Base-by-base conservation (phyloP, 1,140 invertebrate genomes). In the Microplitis demolitor region DNA sequence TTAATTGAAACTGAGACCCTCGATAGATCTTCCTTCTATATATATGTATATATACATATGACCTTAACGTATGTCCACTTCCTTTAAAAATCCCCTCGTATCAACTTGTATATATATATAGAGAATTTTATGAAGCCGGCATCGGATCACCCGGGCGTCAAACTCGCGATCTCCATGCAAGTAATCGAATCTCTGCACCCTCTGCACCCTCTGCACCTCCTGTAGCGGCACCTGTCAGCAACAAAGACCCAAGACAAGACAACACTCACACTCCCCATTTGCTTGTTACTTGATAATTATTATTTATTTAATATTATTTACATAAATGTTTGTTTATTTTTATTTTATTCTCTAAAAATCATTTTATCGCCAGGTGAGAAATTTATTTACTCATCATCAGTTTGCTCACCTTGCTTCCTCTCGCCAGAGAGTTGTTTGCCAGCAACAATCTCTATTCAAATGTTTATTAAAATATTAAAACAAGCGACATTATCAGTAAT, bases 141-240 rank as follows among this genome's bases (percentile, higher is more conserved):
- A 45, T 45, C 11, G 39, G 39, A 45, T 45, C 39, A 45, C 39
- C 39, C 39, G 39, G 39, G 39, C 39, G 39, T 45, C 39, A 45
- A 45, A 11, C 39, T 58, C 56, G 14, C 56, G 24, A 58, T 24
- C 56, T n/a, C 24, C 56, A n/a, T n/a, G n/a, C n/a, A 31, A 58
- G 56, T 58, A 58, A 58, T 58, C 56, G 56, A 58, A 58, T 58
- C 56, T 58, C 56, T 58, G 56, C 56, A 58, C 56, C 56, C 31
- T 16, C 56, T 34, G 11, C 56, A 58, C 56, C 56, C 56, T 58
- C 56, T 58, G 56, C 56, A 58, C 56, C 56, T 58, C 56, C 56
- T 34, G 11, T 31, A 31, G 14, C 33, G 24, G 56, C 56, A 58
- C 56, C 56, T 58, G 56, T 16, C 39, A 45, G 39, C 39, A 45